phyloP scores from a whole-genome alignment of 2,888 invertebrate species.

The Hirtodrosophila cameraria region DNA sequence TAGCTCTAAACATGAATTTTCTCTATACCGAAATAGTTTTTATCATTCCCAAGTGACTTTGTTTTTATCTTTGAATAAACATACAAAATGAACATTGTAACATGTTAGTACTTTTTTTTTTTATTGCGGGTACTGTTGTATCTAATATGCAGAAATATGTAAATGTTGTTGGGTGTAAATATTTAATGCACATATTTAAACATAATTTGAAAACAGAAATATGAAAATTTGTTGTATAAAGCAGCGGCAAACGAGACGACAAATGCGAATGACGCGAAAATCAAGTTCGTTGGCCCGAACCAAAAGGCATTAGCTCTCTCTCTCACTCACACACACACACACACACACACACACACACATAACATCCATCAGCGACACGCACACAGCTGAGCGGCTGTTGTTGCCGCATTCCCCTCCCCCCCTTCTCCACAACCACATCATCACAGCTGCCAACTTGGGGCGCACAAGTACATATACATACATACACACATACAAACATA shows the following conservation, averaged over 20 bases:
- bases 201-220: slow-evolving; percentile 48
- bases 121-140: too few species aligned
- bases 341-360: slow-evolving; percentile 15
- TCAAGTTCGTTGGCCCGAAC: slow-evolving; percentile 81
- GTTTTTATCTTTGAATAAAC: too few species aligned
- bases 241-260: slow-evolving; percentile 21
- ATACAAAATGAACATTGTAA: too few species aligned
- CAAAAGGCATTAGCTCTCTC: slow-evolving; percentile 43
- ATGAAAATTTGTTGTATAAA: slow-evolving; percentile 44
- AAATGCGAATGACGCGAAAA: slow-evolving; percentile 61
- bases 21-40: too few species aligned
- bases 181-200: slow-evolving; percentile 49
- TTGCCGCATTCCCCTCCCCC: slow-evolving; percentile 13
- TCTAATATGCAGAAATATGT: too few species aligned
- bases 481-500: background rate
- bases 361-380: slow-evolving; percentile 41
- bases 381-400: slow-evolving; percentile 68
- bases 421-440: slow-evolving; percentile 5
- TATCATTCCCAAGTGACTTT: too few species aligned
- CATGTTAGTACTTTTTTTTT: too few species aligned
- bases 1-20: too few species aligned
- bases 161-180: slow-evolving; percentile 47
- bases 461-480: slow-evolving; percentile 34
- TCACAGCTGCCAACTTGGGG: slow-evolving; percentile 66
- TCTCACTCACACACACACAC: slow-evolving; percentile 8